Percentiles rank a stretch among this genome's conserved stretches.
Evolutionary conservation across 2,888 invertebrate species (phyloP).

Genomic region (Andricus quercusramuli): DNA sequence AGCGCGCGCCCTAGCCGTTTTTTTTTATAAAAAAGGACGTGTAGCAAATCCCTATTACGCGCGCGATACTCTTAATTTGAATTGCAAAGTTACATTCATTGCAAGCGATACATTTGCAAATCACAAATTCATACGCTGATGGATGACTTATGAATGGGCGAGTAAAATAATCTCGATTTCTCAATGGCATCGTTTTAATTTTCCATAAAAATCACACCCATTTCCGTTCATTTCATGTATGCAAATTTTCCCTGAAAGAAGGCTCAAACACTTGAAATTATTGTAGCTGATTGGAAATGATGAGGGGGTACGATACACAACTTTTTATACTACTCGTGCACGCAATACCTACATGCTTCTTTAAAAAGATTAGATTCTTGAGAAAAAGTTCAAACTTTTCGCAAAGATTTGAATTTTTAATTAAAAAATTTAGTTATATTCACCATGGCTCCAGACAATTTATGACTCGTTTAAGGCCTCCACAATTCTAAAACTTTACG

Average conservation of each 20-base stretch:
- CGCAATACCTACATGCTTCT: not conserved
- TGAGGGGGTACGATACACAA: not conserved
- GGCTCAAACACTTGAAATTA: slow-evolving; percentile 1
- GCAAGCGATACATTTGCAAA: not conserved
- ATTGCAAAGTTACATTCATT: slow-evolving; percentile 47
- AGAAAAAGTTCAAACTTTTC: not conserved
- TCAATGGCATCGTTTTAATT: not conserved
- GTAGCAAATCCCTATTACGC: not conserved
- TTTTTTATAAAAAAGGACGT: too few species aligned
- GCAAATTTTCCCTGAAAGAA: not conserved
- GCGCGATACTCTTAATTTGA: slow-evolving; percentile 33
- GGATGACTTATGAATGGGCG: slow-evolving; percentile 39
- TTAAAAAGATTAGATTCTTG: not conserved
- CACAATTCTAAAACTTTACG: slow-evolving; percentile 11
- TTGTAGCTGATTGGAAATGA: slow-evolving; percentile 3
- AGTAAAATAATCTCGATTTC: not conserved
- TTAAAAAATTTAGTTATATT: not conserved
- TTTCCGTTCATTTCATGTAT: not conserved
- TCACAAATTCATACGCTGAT: slow-evolving; percentile 40
- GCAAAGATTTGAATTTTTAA: not conserved
- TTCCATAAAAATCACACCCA: not conserved
- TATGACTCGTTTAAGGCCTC: not conserved
- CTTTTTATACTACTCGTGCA: slow-evolving; percentile 3
- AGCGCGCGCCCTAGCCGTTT: too few species aligned
- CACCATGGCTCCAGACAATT: not conserved